Conservation (phyloP, 1,140 invertebrate genomes). For the Drosophila kepulauana region DNA sequence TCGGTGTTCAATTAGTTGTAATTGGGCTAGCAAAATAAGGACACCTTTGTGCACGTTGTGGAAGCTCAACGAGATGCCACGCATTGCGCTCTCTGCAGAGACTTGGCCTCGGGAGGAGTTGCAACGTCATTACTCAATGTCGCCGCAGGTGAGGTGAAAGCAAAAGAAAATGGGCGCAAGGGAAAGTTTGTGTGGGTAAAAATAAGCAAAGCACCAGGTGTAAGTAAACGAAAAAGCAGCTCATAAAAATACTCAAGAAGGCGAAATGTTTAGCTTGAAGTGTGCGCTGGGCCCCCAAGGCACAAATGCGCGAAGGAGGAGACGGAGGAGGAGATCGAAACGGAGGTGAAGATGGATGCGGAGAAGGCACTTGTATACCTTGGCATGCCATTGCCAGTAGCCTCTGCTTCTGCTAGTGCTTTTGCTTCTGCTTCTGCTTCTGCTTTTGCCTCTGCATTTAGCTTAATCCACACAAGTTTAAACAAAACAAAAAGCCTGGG, state of each 20-base stretch:
- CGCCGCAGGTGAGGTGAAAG: conserved; percentile 10
- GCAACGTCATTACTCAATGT: conserved; percentile 60
- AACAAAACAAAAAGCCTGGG: conserved; percentile 67
- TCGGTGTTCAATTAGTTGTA: conserved; percentile 7
- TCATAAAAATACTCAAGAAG: conserved; percentile 76
- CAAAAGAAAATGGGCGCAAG: neutral
- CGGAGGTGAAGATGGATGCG: neutral
- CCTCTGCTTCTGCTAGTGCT: conserved; percentile 25
- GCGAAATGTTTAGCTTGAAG: conserved; percentile 78
- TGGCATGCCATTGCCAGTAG: conserved; percentile 39
- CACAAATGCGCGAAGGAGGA: conserved; percentile 4
- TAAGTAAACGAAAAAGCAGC: conserved; percentile 71
- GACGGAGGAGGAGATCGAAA: neutral
- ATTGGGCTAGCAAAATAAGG: neutral
- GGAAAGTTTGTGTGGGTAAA: conserved; percentile 47
- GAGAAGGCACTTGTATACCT: conserved; percentile 44
- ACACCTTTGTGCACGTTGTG: neutral
- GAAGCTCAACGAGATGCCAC: conserved; percentile 10
- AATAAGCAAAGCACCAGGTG: conserved; percentile 73
- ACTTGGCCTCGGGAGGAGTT: conserved; percentile 14
- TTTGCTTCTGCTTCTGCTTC: conserved; percentile 14
- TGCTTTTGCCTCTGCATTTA: conserved; percentile 62
- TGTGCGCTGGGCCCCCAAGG: conserved; percentile 39
- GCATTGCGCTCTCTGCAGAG: conserved; percentile 6
- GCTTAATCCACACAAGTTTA: conserved; percentile 73